Evolutionary conservation across 1,140 invertebrate species (phyloP).

Genomic region (Neuroterus valhalla): DNA sequence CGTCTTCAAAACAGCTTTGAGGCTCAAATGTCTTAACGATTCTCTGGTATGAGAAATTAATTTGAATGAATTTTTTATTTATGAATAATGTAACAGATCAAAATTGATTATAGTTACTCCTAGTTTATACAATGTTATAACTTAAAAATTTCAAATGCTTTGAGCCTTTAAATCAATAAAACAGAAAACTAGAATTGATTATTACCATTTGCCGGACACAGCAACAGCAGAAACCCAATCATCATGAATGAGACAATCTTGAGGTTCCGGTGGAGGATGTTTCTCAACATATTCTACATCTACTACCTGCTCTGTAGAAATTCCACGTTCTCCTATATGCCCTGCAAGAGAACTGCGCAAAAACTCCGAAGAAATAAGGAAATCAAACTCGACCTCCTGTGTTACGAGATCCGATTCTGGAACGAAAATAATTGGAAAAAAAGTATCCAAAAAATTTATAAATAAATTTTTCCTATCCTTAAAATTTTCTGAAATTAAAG

Average conservation of each 20-base stretch:
- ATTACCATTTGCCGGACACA: slow-evolving; percentile 83
- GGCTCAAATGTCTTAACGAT: too few relatives aligned
- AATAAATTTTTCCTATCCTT: too few relatives aligned
- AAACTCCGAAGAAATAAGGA: slow-evolving; percentile 88
- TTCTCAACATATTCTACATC: slow-evolving; percentile 94
- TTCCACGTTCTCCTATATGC: slow-evolving; percentile 81
- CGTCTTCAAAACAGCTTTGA: too few relatives aligned
- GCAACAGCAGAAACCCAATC: slow-evolving; percentile 96
- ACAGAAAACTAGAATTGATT: background rate
- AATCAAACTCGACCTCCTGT: slow-evolving; percentile 88
- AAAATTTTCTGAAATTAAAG: too few relatives aligned
- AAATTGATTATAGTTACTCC: slow-evolving; percentile 30
- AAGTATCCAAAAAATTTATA: background rate
- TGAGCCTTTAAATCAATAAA: background rate
- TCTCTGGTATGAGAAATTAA: background rate
- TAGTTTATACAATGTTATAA: slow-evolving; percentile 32
- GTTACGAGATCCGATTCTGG: slow-evolving; percentile 65
- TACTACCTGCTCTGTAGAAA: slow-evolving; percentile 86
- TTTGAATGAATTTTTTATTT: slow-evolving; percentile 32
- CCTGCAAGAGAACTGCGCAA: slow-evolving; percentile 81
- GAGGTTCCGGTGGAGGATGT: slow-evolving; percentile 90
- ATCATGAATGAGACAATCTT: slow-evolving; percentile 93
- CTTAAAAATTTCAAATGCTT: slow-evolving; percentile 23
- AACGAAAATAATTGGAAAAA: slow-evolving; percentile 49
- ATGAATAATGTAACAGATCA: slow-evolving; percentile 30